These are phyloP conservation scores for Australoheros scitulus DNA, from an alignment of 2,113 vertebrate genomes.

Conservation along the genomic window DNA sequence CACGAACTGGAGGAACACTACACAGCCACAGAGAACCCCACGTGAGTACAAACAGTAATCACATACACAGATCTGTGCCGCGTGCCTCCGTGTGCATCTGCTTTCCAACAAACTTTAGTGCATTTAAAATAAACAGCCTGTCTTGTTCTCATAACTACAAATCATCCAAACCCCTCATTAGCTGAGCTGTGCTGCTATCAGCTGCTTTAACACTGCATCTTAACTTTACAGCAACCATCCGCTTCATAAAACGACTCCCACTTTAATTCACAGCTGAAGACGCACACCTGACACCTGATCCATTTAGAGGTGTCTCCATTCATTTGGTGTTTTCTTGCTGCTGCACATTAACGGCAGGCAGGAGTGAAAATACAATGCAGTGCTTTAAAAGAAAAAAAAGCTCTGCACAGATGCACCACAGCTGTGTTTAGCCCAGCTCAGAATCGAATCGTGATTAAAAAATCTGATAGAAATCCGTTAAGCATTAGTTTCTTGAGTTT, in stretches of 20 bases:
- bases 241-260: too few relatives aligned
- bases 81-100: not conserved
- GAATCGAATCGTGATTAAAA: not conserved
- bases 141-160: not conserved
- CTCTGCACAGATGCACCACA: not conserved
- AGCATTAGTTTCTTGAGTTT: not conserved
- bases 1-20: slow-evolving; percentile 89
- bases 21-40: slow-evolving; percentile 86
- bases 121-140: not conserved
- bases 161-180: not conserved
- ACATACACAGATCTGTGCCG: too few relatives aligned
- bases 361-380: too few relatives aligned
- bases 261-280: not conserved
- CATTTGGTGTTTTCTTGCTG: not conserved
- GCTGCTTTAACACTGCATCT: not conserved
- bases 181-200: not conserved
- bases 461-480: not conserved
- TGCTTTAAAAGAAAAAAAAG: rapidly evolving
- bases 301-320: not conserved
- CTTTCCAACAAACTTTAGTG: not conserved
- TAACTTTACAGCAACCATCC: not conserved
- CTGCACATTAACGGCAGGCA: not conserved
- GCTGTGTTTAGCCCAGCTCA: not conserved
- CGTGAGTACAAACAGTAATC: slow-evolving; percentile 78
- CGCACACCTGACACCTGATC: not conserved